Evolutionary conservation across 2,888 invertebrate genomes (phyloP), one percentile per base, ranked within the genome.

Genomic region (Strigamia maritima): DNA sequence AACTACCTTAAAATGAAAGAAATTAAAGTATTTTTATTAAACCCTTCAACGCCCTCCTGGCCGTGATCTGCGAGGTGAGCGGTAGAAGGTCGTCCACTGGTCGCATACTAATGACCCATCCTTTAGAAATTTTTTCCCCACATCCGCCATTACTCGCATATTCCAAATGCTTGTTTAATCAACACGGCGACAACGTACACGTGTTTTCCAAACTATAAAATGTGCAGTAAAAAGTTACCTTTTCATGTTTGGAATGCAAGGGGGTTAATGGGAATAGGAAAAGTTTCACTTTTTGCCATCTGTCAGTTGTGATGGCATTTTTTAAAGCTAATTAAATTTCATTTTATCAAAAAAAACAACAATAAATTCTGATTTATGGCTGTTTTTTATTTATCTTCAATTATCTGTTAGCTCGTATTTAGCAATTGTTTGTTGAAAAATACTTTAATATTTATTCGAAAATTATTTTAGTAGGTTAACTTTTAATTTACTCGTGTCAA

Each of bases 1-100:
- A 44, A 44, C 16, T 12, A n/a, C 24, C 24, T 14, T 28, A 35
- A 8, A 70, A 70, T 70, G 28, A 26, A 70, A 12, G 70, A 28
- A 28, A 70, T 70, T 70, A 70, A 28, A 70, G 22, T 70, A 70
- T 16, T 16, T 70, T 70, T 54, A 8, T 1, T 54, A 54, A 54
- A 28, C 8, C 28, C n/a, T 70, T 28, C 70, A 28, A 26, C 70
- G 70, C 70, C 70, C 70, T 28, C 70, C 70, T 70, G 70, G 70
- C 70, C 70, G 70, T 70, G 70, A 70, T 70, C 70, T 70, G 70
- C 70, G 70, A 70, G 70, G 70, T 70, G 70, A 70, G 70, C 70
- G 26, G 28, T 70, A 70, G 70, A 70, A 70, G 70, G 70, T 70
- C 70, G 70, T 26, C 70, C 70, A 70, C 70, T 28, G 70, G 70